These are phyloP conservation scores for Chrysina gloriosa DNA, from an alignment of 2,888 invertebrate genomes.

Conservation along the genomic window DNA sequence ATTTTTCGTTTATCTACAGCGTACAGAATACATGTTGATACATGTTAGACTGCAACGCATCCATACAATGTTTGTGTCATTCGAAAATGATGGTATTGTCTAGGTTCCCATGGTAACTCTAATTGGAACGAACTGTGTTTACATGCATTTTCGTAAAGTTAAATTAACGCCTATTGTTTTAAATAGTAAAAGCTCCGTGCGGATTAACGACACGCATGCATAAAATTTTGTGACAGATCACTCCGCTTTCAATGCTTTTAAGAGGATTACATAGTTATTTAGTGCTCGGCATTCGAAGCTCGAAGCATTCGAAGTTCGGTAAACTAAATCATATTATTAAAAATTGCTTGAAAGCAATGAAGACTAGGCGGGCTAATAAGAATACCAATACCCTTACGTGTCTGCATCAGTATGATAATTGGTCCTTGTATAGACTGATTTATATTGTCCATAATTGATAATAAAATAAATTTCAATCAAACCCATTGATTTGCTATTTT, in stretches of 20 bases:
- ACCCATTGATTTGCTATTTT: too few species aligned
- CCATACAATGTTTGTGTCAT: conserved; percentile 43
- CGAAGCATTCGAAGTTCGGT: too few species aligned
- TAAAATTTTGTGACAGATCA: conserved; percentile 23
- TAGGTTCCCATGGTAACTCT: conserved; percentile 31
- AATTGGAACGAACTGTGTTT: conserved; percentile 35
- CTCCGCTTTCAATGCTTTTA: neutral
- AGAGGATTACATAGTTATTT: neutral
- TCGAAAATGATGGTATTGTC: conserved; percentile 45
- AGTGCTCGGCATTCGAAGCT: too few species aligned
- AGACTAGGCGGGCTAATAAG: too few species aligned
- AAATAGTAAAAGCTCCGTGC: conserved; percentile 11
- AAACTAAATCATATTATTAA: too few species aligned
- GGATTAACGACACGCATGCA: neutral
- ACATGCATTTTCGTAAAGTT: conserved; percentile 28
- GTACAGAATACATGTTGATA: conserved; percentile 6
- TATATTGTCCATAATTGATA: too few species aligned
- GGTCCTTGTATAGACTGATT: too few species aligned
- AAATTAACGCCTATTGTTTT: conserved; percentile 37
- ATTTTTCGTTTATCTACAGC: conserved; percentile 22
- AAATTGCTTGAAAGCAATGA: too few species aligned
- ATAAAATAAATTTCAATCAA: too few species aligned
- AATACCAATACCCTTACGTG: too few species aligned
- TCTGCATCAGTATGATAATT: too few species aligned
- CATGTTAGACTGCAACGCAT: conserved; percentile 39